Evolutionary conservation across 2,888 invertebrate genomes (phyloP).

Genomic region (Cacoxenus indagator): DNA sequence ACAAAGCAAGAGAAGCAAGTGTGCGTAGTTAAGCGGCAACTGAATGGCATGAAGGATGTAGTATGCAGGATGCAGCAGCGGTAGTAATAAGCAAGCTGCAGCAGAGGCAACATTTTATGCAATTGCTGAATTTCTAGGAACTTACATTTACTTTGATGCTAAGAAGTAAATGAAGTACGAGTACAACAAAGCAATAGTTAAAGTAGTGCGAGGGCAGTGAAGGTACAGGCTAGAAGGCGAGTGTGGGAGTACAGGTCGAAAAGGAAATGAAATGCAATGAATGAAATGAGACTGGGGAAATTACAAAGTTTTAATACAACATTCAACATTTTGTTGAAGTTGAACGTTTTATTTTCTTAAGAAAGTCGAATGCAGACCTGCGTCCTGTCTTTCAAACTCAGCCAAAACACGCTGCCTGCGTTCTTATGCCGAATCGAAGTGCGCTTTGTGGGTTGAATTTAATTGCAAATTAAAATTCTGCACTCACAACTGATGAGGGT

Average conservation of each 20-base stretch:
- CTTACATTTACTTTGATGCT: not conserved
- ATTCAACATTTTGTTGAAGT: constrained; percentile 59
- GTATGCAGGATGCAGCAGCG: constrained; percentile 31
- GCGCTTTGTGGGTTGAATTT: constrained; percentile 62
- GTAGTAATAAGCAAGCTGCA: constrained; percentile 27
- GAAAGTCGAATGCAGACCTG: too few relatives aligned
- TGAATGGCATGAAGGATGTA: constrained; percentile 33
- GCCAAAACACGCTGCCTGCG: constrained; percentile 6
- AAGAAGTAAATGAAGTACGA: not conserved
- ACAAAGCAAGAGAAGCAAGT: constrained; percentile 25
- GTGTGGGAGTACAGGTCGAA: constrained; percentile 33
- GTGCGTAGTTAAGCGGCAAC: constrained; percentile 23
- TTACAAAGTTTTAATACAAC: constrained; percentile 63
- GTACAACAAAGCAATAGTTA: not conserved
- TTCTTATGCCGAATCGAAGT: constrained; percentile 37
- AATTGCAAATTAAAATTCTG: constrained; percentile 69
- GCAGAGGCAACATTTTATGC: constrained; percentile 40
- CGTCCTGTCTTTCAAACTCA: too few relatives aligned
- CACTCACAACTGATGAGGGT: constrained; percentile 58
- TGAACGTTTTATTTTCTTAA: constrained; percentile 47
- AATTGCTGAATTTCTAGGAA: constrained; percentile 8
- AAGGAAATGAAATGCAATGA: constrained; percentile 65
- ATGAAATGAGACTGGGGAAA: constrained; percentile 64
- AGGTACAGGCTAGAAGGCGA: constrained; percentile 28
- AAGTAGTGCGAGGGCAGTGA: not conserved